Evolutionary conservation across 2,797 vertebrate species (phyloP).

Genomic region (Falco naumanni): DNA sequence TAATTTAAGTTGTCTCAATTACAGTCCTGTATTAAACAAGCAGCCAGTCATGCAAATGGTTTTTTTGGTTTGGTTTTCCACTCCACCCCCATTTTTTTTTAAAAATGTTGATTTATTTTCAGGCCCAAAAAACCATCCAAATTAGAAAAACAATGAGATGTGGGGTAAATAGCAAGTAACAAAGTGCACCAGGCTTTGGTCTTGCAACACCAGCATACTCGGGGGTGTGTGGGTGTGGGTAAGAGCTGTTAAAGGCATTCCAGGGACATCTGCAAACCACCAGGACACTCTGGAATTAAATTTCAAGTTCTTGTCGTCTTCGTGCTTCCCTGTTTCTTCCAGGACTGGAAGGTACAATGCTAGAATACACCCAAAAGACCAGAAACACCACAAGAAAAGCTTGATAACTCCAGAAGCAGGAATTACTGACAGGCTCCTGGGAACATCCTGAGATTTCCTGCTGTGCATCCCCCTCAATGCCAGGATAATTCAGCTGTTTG

Average conservation of each 20-base stretch:
- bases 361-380: neutral
- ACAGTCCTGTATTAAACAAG: neutral
- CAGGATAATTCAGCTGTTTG: neutral
- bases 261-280: neutral
- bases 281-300: neutral
- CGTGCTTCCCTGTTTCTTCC: neutral
- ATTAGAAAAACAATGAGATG: neutral
- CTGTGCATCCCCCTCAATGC: neutral
- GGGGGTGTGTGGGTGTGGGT: too few relatives aligned
- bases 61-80: neutral
- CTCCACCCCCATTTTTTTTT: too few relatives aligned
- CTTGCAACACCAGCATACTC: neutral
- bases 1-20: neutral
- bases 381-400: neutral
- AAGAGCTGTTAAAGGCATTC: slow-evolving; percentile 23
- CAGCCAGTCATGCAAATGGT: neutral
- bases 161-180: neutral
- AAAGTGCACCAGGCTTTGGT: neutral
- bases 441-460: neutral
- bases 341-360: neutral
- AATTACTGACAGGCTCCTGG: neutral
- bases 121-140: neutral
- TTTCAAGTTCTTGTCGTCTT: neutral
- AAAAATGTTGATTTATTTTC: neutral
- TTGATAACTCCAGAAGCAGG: neutral